phyloP scores from a whole-genome alignment of 1,140 invertebrate species.

The Ceratosolen fusciceps region DNA sequence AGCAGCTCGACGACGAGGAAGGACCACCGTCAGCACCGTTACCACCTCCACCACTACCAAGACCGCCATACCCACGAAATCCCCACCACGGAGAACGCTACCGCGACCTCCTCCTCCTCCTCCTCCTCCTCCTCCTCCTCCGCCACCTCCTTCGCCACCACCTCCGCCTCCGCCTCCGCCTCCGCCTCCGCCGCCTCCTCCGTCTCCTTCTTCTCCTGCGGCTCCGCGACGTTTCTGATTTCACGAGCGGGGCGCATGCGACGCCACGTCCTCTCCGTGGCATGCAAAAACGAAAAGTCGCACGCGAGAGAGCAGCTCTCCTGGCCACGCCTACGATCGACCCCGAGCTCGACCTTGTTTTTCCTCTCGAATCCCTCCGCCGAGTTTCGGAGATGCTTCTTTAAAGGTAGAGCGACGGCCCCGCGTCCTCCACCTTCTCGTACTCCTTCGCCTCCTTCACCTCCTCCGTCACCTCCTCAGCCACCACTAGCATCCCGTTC shows the following conservation, averaged over 20 bases:
- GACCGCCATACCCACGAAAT: too few relatives aligned
- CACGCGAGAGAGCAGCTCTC: conserved; percentile 40
- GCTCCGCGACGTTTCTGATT: conserved; percentile 39
- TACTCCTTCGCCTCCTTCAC: too few relatives aligned
- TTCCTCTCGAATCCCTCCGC: conserved; percentile 25
- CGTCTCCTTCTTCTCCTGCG: not conserved
- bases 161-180: conserved; percentile 2
- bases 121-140: too few relatives aligned
- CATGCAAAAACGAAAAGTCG: conserved; percentile 52
- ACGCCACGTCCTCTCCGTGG: not conserved
- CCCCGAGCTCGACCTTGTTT: conserved; percentile 53
- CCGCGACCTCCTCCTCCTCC: too few relatives aligned
- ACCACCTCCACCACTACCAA: too few relatives aligned
- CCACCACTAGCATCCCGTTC: too few relatives aligned
- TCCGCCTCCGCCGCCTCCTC: not conserved
- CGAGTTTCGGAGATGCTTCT: conserved; percentile 58
- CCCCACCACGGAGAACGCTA: too few relatives aligned
- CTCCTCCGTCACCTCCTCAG: too few relatives aligned
- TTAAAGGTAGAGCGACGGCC: conserved; percentile 64
- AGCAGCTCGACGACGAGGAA: too few relatives aligned
- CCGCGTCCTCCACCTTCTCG: too few relatives aligned
- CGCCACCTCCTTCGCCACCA: conserved; percentile 3
- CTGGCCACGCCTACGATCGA: conserved; percentile 61
- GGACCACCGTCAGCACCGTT: too few relatives aligned
- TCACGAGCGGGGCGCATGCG: conserved; percentile 28